Evolutionary conservation across 2,888 invertebrate species (phyloP).

Genomic region (Chromoteleia sp.): DNA sequence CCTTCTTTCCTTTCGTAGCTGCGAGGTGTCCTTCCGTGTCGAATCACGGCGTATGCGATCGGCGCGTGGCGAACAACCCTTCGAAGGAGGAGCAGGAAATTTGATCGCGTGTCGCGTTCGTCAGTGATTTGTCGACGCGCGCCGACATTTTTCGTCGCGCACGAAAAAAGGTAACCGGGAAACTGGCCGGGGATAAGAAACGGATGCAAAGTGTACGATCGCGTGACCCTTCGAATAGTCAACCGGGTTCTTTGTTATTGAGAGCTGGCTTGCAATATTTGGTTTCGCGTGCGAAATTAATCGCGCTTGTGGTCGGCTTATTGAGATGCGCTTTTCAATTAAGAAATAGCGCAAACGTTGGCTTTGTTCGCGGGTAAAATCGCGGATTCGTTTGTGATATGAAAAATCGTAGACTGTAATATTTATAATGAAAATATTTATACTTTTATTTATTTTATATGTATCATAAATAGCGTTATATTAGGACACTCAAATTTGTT

Average conservation of each 20-base stretch:
- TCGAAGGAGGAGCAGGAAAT: constrained; percentile 76
- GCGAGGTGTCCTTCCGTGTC: constrained; percentile 52
- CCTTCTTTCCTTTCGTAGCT: not conserved
- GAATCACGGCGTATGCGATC: constrained; percentile 45
- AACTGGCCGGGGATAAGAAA: constrained; percentile 35
- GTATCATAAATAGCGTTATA: too few species aligned
- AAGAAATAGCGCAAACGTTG: too few species aligned
- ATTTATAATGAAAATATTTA: too few species aligned
- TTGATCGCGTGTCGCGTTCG: constrained; percentile 81
- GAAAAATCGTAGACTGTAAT: too few species aligned
- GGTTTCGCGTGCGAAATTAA: constrained; percentile 51
- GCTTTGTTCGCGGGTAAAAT: too few species aligned
- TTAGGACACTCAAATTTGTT: too few species aligned
- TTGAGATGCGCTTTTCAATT: too few species aligned
- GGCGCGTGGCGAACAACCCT: constrained; percentile 66
- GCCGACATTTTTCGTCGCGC: constrained; percentile 70
- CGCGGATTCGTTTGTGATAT: too few species aligned
- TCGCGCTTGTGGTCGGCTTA: constrained; percentile 20
- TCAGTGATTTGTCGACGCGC: constrained; percentile 79
- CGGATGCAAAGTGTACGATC: constrained; percentile 64
- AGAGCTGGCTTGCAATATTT: constrained; percentile 69
- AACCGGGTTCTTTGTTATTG: constrained; percentile 78
- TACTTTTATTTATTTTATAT: too few species aligned
- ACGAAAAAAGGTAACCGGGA: constrained; percentile 68
- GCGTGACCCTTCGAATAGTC: constrained; percentile 76